These are phyloP conservation scores for Nomada ferruginata DNA, from an alignment of 2,888 invertebrate genomes.

Conservation along the genomic window DNA sequence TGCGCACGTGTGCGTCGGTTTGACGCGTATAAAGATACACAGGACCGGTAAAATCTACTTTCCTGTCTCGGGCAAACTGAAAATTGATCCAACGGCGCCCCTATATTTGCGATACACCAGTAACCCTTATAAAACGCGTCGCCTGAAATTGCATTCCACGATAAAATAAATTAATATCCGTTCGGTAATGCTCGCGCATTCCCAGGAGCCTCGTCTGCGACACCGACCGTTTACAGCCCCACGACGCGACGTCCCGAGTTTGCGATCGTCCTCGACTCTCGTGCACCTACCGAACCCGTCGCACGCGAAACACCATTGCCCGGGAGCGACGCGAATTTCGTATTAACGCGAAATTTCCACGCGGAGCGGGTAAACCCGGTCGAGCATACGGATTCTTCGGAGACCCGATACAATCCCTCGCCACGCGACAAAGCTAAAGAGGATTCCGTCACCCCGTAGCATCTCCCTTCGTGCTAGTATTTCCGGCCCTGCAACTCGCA, in stretches of 20 bases:
- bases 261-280: not conserved
- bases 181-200: slow-evolving; percentile 39
- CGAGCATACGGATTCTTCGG: not conserved
- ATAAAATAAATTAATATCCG: slow-evolving; percentile 56
- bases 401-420: slow-evolving; percentile 22
- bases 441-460: slow-evolving; percentile 65
- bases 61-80: slow-evolving; percentile 68
- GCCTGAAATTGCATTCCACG: slow-evolving; percentile 50
- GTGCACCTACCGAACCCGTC: not conserved
- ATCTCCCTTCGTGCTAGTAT: slow-evolving; percentile 52
- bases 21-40: slow-evolving; percentile 69
- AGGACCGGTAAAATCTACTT: slow-evolving; percentile 72
- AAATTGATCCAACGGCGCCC: slow-evolving; percentile 67
- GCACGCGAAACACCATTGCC: not conserved
- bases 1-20: slow-evolving; percentile 28
- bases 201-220: slow-evolving; percentile 42
- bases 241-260: slow-evolving; percentile 1
- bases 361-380: not conserved
- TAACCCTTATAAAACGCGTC: slow-evolving; percentile 50
- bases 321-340: slow-evolving; percentile 7
- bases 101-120: slow-evolving; percentile 33
- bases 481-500: slow-evolving; percentile 46
- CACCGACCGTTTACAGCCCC: slow-evolving; percentile 19
- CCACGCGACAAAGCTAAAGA: slow-evolving; percentile 43
- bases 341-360: slow-evolving; percentile 15